Conservation (phyloP, 2,797 vertebrate genomes). For the Myiothlypis coronata region DNA sequence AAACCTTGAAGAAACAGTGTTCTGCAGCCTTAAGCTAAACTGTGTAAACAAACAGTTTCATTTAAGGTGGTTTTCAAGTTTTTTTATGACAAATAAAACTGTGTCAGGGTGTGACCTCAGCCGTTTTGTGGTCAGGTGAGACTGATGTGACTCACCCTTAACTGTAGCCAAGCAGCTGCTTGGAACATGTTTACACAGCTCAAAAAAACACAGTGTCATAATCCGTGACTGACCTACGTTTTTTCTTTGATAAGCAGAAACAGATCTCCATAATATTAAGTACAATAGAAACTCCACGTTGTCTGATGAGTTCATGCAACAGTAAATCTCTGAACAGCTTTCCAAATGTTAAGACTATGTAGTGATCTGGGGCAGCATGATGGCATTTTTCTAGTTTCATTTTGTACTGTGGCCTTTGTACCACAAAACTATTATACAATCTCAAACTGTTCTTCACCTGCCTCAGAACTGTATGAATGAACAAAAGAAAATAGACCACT, state of each 20-base stretch:
- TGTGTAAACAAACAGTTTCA: neutral
- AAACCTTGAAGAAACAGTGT: neutral
- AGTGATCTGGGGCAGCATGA: neutral
- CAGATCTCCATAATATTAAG: neutral
- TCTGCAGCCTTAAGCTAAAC: neutral
- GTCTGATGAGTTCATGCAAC: neutral
- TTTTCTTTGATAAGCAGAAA: neutral
- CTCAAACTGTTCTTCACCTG: neutral
- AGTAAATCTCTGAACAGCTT: neutral
- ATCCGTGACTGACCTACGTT: neutral
- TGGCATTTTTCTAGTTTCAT: neutral
- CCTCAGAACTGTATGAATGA: neutral
- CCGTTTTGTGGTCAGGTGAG: neutral
- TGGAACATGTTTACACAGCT: neutral
- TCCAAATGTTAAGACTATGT: neutral
- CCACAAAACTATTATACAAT: neutral
- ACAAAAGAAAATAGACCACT: neutral
- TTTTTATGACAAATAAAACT: neutral
- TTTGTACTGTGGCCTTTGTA: neutral
- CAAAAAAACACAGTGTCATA: neutral
- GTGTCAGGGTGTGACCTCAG: neutral
- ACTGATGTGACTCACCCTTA: neutral
- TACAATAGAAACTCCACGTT: neutral
- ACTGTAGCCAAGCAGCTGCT: neutral
- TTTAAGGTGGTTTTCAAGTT: neutral